Percentiles rank a stretch among this genome's conserved stretches.
Evolutionary conservation across 2,113 vertebrate genomes (phyloP).

Genomic region (Tyto alba): DNA sequence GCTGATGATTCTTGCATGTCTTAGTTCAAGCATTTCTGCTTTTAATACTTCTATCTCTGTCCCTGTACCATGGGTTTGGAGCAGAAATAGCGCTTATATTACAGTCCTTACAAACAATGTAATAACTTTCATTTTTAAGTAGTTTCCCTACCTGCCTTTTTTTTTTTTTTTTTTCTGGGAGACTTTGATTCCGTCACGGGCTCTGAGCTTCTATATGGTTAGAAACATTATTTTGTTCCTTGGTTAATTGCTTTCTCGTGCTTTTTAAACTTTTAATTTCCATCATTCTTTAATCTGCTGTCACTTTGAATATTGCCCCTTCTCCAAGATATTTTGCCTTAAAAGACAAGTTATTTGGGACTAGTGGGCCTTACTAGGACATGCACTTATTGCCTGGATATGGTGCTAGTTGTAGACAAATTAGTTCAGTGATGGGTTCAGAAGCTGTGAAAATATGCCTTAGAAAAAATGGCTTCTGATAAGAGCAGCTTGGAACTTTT

Average conservation of each 20-base stretch:
- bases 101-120: neutral
- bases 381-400: neutral
- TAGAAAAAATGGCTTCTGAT: neutral
- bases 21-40: neutral
- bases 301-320: constrained; percentile 9
- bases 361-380: neutral
- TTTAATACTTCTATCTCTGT: neutral
- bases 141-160: neutral
- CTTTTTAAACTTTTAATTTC: constrained; percentile 54
- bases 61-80: neutral
- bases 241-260: constrained; percentile 48
- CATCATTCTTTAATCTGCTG: constrained; percentile 37
- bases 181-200: constrained; percentile 6
- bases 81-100: neutral
- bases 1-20: neutral
- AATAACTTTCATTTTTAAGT: neutral
- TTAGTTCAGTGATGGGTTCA: neutral
- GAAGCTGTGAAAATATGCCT: neutral
- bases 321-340: constrained; percentile 30
- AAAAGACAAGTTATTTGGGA: neutral
- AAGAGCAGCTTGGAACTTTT: neutral
- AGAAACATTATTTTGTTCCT: neutral
- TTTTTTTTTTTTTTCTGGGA: neutral
- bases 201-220: neutral
- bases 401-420: neutral